Conservation (phyloP, 2,888 invertebrate genomes). For the Ferrisia virgata region DNA sequence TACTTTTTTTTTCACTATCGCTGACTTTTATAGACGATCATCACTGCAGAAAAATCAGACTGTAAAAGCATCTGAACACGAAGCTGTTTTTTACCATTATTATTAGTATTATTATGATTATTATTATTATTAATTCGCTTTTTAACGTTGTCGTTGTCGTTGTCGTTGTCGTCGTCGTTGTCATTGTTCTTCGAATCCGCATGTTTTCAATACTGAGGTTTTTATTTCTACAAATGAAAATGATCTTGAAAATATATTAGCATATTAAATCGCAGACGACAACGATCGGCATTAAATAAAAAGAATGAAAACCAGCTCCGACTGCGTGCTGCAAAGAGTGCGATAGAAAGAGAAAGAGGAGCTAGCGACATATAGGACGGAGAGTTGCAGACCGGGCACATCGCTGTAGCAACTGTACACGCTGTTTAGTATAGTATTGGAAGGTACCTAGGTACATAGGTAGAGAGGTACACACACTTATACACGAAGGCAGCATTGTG, state of each 20-base stretch:
- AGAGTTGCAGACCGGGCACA: not conserved
- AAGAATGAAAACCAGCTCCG: constrained; percentile 40
- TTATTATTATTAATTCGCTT: constrained; percentile 27
- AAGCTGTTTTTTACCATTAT: no score
- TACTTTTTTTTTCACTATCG: no score
- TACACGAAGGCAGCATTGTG: not conserved
- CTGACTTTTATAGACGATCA: no score
- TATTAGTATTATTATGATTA: no score
- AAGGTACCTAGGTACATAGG: no score
- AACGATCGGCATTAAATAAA: constrained; percentile 40
- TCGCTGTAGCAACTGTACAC: not conserved
- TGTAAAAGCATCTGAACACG: no score
- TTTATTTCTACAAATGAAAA: constrained; percentile 43
- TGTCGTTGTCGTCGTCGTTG: not conserved
- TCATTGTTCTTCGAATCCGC: constrained; percentile 34
- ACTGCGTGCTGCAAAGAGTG: not conserved
- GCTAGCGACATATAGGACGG: not conserved
- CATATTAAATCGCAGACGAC: constrained; percentile 42
- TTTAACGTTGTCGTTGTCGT: not conserved
- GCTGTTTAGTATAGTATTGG: no score
- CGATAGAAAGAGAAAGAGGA: not conserved
- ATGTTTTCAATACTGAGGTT: constrained; percentile 35
- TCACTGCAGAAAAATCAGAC: no score
- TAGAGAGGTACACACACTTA: not conserved
- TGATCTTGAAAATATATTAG: constrained; percentile 43